A percentile compares a stretch with the other conserved stretches of the same genome.
Evolutionary conservation across 2,888 invertebrate species (phyloP).

Genomic region (Achlya flavicornis): DNA sequence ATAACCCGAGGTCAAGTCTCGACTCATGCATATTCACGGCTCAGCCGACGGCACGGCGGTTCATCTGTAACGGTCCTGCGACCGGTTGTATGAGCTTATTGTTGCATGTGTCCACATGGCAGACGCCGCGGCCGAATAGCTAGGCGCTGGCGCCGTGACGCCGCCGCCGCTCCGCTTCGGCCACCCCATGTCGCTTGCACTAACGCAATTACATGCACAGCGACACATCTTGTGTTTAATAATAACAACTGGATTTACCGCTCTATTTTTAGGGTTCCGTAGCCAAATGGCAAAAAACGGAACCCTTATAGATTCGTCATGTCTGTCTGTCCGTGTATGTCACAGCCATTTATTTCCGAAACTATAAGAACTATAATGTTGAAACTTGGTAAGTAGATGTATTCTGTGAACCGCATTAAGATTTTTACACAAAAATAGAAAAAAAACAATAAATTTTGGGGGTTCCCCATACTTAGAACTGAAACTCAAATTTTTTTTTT

Average conservation of each 20-base stretch:
- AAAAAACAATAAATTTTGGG: too few relatives aligned
- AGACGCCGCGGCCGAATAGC: constrained; percentile 15
- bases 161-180: not conserved
- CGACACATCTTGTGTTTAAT: not conserved
- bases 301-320: too few relatives aligned
- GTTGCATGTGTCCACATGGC: constrained; percentile 69
- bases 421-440: too few relatives aligned
- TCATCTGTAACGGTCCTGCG: constrained; percentile 81
- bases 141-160: constrained; percentile 25
- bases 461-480: too few relatives aligned
- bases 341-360: too few relatives aligned
- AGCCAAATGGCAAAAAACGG: too few relatives aligned
- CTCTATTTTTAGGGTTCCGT: not conserved
- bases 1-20: constrained; percentile 79
- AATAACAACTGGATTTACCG: not conserved
- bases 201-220: not conserved
- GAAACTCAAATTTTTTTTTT: too few relatives aligned
- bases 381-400: too few relatives aligned
- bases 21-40: constrained; percentile 81
- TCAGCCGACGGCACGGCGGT: constrained; percentile 60
- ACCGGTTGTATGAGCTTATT: constrained; percentile 79
- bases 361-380: too few relatives aligned
- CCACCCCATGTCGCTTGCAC: not conserved
- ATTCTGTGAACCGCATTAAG: too few relatives aligned
- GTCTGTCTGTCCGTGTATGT: too few relatives aligned